Evolutionary conservation across 2,888 invertebrate genomes (phyloP).

Genomic region (Hirtodrosophila duncani): DNA sequence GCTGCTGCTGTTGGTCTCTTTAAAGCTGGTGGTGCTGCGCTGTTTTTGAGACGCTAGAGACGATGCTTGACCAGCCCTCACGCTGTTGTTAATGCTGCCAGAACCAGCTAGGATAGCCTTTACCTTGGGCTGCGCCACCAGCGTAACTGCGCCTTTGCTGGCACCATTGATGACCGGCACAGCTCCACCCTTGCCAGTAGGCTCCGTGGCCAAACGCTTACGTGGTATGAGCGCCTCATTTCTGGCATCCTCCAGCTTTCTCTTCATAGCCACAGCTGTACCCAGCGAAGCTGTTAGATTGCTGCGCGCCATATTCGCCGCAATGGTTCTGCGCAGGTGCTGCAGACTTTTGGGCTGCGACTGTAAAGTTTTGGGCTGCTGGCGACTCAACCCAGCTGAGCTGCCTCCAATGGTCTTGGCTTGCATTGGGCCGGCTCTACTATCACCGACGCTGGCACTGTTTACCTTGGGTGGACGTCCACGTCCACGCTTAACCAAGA

Average conservation of each 20-base stretch:
- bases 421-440: no score
- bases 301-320: conserved; percentile 35
- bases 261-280: conserved; percentile 30
- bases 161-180: conserved; percentile 42
- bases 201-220: conserved; percentile 45
- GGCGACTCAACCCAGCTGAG: neutral
- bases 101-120: conserved; percentile 10
- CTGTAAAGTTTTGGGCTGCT: neutral
- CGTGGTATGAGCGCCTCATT: conserved; percentile 40
- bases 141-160: conserved; percentile 1
- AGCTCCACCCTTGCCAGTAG: neutral
- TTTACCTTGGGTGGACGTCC: conserved; percentile 56
- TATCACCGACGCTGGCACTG: conserved; percentile 3
- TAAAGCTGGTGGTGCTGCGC: neutral
- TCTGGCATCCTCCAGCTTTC: conserved; percentile 47
- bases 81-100: conserved; percentile 1
- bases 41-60: no score
- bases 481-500: conserved; percentile 51
- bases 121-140: conserved; percentile 2
- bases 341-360: conserved; percentile 47
- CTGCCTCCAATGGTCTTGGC: neutral
- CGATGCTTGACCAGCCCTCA: no score
- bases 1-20: conserved; percentile 6
- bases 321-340: conserved; percentile 56
- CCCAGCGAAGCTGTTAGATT: conserved; percentile 20